phyloP scores from a whole-genome alignment of 2,113 vertebrate genomes.

The Synchiropus splendidus region DNA sequence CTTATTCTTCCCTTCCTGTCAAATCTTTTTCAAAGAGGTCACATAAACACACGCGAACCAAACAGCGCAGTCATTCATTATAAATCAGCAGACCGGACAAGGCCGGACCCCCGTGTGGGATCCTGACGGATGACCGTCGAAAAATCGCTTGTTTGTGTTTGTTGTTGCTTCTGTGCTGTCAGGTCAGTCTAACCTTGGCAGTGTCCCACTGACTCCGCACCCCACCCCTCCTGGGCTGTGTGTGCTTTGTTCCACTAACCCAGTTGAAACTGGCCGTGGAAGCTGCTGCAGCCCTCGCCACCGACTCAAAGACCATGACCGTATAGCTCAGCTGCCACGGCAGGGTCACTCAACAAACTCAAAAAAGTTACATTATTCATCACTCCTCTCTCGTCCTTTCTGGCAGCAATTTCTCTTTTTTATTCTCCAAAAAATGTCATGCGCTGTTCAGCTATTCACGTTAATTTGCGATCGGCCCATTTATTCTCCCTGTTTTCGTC shows the following conservation, averaged over 20 bases:
- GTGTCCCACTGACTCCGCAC: slow-evolving; percentile 4
- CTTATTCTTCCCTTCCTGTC: slow-evolving; percentile 13
- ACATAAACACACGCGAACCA: slow-evolving; percentile 10
- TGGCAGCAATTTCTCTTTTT: no score
- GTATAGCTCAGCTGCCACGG: slow-evolving; percentile 12
- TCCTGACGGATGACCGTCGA: slow-evolving; percentile 26
- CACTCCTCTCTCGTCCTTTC: slow-evolving; percentile 3
- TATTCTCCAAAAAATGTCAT: no score
- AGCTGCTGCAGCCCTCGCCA: slow-evolving; percentile 14
- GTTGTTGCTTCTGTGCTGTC: slow-evolving; percentile 14
- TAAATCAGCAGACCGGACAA: slow-evolving; percentile 32
- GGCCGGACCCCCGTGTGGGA: slow-evolving; percentile 9
- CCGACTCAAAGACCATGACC: slow-evolving; percentile 24
- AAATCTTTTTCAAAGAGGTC: not conserved
- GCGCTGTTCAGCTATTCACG: no score
- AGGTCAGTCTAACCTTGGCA: slow-evolving; percentile 23
- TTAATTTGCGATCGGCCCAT: no score
- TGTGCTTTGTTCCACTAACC: slow-evolving; percentile 13
- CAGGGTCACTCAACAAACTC: slow-evolving; percentile 16
- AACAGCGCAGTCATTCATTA: slow-evolving; percentile 39
- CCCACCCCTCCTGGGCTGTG: not conserved
- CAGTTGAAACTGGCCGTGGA: slow-evolving; percentile 15
- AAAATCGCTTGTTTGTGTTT: slow-evolving; percentile 23
- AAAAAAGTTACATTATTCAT: slow-evolving; percentile 11
- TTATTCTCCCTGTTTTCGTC: no score